Evolutionary conservation across 2,797 vertebrate species (phyloP).

Genomic region (Chiloscyllium punctatum): DNA sequence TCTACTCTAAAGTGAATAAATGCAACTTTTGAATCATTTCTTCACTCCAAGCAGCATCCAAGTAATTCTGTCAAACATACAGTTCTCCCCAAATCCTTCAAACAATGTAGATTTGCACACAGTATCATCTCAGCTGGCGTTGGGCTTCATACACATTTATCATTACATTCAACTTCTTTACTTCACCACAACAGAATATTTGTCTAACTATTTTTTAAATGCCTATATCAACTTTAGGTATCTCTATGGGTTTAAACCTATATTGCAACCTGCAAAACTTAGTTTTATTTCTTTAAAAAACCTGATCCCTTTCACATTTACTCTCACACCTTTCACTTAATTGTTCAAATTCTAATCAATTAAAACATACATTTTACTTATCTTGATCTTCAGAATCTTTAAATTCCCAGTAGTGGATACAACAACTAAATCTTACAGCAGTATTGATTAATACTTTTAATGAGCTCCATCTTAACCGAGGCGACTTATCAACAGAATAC

Average conservation of each 20-base stretch:
- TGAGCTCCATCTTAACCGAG: background rate
- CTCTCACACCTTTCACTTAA: background rate
- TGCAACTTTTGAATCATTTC: background rate
- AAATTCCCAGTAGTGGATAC: too few species aligned
- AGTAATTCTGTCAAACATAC: too few species aligned
- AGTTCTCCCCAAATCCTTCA: background rate
- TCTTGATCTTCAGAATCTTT: background rate
- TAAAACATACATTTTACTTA: too few species aligned
- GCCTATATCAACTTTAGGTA: background rate
- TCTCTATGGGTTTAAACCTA: background rate
- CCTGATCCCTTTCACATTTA: background rate
- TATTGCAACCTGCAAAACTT: background rate
- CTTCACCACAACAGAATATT: background rate
- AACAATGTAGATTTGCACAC: background rate
- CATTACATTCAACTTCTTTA: background rate
- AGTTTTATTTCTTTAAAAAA: background rate
- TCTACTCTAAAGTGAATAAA: background rate
- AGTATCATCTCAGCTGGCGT: background rate
- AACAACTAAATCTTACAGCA: too few species aligned
- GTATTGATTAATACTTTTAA: background rate
- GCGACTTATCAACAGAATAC: constrained; percentile 46
- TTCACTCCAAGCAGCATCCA: background rate
- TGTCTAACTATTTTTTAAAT: background rate
- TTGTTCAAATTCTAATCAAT: background rate
- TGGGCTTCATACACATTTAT: background rate